phyloP scores from a whole-genome alignment of 2,797 vertebrate species.

The Echeneis naucrates region DNA sequence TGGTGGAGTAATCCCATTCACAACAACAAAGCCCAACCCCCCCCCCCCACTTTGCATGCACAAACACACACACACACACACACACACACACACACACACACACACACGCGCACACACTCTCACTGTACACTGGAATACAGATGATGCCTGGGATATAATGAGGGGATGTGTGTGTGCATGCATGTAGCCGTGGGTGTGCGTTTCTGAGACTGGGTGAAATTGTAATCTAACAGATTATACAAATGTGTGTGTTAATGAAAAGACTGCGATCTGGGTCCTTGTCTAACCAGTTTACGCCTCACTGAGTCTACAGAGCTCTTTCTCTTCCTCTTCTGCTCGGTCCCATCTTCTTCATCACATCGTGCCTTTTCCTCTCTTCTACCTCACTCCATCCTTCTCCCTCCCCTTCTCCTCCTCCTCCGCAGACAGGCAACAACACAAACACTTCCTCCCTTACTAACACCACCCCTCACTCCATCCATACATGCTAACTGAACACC shows the following conservation, averaged over 20 bases:
- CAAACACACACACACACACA: no score
- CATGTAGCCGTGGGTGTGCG: constrained; percentile 29
- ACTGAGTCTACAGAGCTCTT: constrained; percentile 58
- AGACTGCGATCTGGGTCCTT: constrained; percentile 67
- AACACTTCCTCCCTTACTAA: constrained; percentile 65
- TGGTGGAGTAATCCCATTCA: constrained; percentile 78
- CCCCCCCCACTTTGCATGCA: constrained; percentile 65
- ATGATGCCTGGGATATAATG: constrained; percentile 37
- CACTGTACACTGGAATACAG: constrained; percentile 40
- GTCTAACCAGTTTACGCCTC: constrained; percentile 81
- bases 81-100: no score
- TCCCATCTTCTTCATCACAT: constrained; percentile 59
- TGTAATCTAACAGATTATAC: constrained; percentile 60
- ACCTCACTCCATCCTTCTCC: constrained; percentile 18
- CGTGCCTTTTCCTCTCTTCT: constrained; percentile 36
- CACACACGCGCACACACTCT: constrained; percentile 22
- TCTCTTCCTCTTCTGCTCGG: constrained; percentile 49
- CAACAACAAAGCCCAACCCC: constrained; percentile 78
- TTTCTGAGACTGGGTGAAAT: constrained; percentile 23
- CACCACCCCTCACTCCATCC: constrained; percentile 47
- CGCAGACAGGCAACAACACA: constrained; percentile 75
- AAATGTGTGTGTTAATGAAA: constrained; percentile 61
- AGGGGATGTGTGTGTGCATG: constrained; percentile 15
- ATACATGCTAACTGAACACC: constrained; percentile 45
- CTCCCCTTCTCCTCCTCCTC: constrained; percentile 33